A percentile compares a stretch with the other conserved stretches of the same genome.
These are phyloP conservation scores for Macrobrachium nipponense DNA, from an alignment of 1,140 invertebrate genomes.

Conservation along the genomic window DNA sequence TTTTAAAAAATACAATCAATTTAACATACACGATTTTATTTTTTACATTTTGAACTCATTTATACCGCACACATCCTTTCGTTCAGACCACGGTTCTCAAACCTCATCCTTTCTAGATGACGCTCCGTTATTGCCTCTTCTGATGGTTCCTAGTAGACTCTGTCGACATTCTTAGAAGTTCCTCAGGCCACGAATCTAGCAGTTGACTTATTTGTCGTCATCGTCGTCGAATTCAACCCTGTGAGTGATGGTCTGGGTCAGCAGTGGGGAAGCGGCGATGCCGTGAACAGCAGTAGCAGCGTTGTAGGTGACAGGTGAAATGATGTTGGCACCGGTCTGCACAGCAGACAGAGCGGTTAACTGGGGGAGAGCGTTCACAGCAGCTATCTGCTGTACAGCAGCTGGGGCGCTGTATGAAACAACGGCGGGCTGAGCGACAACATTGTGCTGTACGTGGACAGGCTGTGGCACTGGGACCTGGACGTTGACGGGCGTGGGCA, in stretches of 20 bases:
- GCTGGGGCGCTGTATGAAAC: neutral
- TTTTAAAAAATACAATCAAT: no score
- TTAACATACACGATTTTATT: neutral
- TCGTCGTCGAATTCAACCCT: neutral
- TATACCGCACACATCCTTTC: neutral
- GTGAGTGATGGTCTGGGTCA: neutral
- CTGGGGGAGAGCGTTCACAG: no score
- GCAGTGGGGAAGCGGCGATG: neutral
- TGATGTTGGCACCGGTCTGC: neutral
- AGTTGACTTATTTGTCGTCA: neutral
- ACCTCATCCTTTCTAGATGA: neutral
- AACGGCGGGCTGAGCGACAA: neutral
- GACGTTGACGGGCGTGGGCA: slow-evolving; percentile 36
- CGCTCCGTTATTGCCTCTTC: neutral
- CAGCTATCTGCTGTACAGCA: no score
- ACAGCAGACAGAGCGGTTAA: slow-evolving; percentile 6
- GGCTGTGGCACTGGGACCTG: slow-evolving; percentile 31
- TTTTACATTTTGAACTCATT: neutral
- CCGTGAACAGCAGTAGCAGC: neutral
- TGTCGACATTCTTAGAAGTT: neutral
- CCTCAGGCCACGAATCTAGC: neutral
- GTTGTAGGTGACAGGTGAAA: neutral
- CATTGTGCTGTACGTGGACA: slow-evolving; percentile 38
- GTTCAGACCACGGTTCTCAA: neutral
- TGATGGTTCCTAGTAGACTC: no score